Evolutionary conservation across 2,888 invertebrate genomes (phyloP).

Genomic region (Palloptera scutellata): DNA sequence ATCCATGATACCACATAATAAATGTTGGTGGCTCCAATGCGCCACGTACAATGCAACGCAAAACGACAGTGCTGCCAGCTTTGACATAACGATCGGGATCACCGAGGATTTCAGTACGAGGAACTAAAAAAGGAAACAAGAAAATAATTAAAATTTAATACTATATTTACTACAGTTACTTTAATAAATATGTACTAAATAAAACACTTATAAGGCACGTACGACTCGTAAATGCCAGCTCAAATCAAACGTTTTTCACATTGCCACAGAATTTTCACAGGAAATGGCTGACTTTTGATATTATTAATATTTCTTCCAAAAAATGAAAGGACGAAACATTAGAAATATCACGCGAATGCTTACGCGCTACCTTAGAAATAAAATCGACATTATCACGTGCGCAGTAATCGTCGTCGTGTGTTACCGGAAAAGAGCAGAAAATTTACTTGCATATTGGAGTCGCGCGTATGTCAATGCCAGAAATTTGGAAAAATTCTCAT

Average conservation of each 20-base stretch:
- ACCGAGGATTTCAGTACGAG: slow-evolving; percentile 89
- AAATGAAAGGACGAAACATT: no score
- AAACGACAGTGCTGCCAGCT: slow-evolving; percentile 86
- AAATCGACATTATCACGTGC: slow-evolving; percentile 4
- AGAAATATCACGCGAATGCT: no score
- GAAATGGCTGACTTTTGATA: no score
- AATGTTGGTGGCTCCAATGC: slow-evolving; percentile 91
- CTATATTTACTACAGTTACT: slow-evolving; percentile 28
- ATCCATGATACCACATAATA: slow-evolving; percentile 90
- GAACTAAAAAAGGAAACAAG: slow-evolving; percentile 70
- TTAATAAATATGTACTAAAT: slow-evolving; percentile 11
- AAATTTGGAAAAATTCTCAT: neutral
- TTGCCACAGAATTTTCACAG: no score
- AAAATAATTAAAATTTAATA: slow-evolving; percentile 23
- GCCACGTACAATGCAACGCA: slow-evolving; percentile 89
- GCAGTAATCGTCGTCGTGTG: neutral
- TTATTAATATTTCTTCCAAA: no score
- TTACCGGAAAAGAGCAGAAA: neutral
- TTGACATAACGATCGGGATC: slow-evolving; percentile 91
- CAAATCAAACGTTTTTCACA: no score
- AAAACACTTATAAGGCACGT: neutral
- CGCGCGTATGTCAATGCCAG: neutral
- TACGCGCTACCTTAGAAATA: neutral
- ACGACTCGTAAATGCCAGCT: neutral
- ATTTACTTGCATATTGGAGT: neutral